These are phyloP conservation scores for Macrostomum cliftonense DNA, from an alignment of 2,888 invertebrate species.

Conservation along the genomic window DNA sequence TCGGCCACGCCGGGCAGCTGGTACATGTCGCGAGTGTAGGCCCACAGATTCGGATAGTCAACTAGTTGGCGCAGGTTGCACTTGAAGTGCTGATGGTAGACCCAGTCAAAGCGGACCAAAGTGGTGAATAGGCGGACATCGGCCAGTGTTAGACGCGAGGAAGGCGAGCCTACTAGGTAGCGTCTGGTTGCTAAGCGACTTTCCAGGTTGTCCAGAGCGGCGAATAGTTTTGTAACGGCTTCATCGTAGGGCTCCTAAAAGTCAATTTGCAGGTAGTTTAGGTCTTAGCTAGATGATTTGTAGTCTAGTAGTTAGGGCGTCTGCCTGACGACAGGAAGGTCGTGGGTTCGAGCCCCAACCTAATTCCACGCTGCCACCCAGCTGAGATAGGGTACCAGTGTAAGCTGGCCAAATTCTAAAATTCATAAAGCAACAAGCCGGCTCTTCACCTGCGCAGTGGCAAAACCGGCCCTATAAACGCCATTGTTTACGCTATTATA, in stretches of 20 bases:
- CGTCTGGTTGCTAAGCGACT: not conserved
- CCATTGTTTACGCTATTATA: conserved; percentile 29
- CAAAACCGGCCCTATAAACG: conserved; percentile 29
- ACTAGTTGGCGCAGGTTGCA: not conserved
- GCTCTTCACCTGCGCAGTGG: conserved; percentile 16
- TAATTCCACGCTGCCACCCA: too few relatives aligned
- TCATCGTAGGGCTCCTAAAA: conserved; percentile 20
- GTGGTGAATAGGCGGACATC: conserved; percentile 29
- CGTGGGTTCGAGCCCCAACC: too few relatives aligned
- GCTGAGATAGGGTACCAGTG: too few relatives aligned
- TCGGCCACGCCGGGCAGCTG: conserved; percentile 22
- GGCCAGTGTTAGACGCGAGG: conserved; percentile 22
- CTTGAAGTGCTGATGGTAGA: conserved; percentile 31
- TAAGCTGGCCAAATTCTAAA: too few relatives aligned
- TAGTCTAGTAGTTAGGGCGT: too few relatives aligned
- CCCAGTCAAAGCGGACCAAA: conserved; percentile 27
- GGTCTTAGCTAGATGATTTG: too few relatives aligned
- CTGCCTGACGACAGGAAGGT: too few relatives aligned
- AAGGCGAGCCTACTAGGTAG: not conserved
- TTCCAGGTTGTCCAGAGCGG: conserved; percentile 22
- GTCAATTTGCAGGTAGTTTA: too few relatives aligned
- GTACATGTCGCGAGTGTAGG: conserved; percentile 24
- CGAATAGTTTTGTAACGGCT: conserved; percentile 21
- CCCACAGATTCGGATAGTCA: conserved; percentile 30
- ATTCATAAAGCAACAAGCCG: too few relatives aligned